phyloP scores from a whole-genome alignment of 2,797 vertebrate genomes.

The Carapus acus region DNA sequence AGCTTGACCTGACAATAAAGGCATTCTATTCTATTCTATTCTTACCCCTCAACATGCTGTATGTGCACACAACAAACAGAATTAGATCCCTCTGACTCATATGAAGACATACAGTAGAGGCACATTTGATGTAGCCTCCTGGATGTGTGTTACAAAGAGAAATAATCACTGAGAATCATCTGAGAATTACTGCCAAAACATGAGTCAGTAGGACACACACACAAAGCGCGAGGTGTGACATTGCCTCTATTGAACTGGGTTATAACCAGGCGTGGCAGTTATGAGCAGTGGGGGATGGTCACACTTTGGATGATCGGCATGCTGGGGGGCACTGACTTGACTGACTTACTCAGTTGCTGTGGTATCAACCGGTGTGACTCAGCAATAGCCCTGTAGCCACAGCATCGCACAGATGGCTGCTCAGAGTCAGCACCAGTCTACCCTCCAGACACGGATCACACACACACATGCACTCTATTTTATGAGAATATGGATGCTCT shows the following conservation, averaged over 20 bases:
- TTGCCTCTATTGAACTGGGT: slow-evolving; percentile 25
- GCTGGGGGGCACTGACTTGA: slow-evolving; percentile 19
- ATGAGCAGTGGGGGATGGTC: slow-evolving; percentile 17
- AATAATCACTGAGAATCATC: no score
- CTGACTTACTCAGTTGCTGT: slow-evolving; percentile 28
- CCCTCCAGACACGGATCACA: slow-evolving; percentile 47
- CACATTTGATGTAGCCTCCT: no score
- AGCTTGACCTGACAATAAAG: no score
- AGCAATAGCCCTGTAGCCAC: slow-evolving; percentile 26
- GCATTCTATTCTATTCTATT: no score
- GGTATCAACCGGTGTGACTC: slow-evolving; percentile 19
- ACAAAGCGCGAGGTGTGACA: slow-evolving; percentile 15
- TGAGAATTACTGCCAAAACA: slow-evolving; percentile 26
- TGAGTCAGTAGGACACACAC: slow-evolving; percentile 55
- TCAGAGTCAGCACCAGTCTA: slow-evolving; percentile 40
- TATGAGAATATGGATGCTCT: no score
- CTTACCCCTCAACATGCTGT: no score
- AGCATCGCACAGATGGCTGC: slow-evolving; percentile 44
- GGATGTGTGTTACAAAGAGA: no score
- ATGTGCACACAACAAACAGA: no score
- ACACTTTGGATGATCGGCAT: slow-evolving; percentile 17
- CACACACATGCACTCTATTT: slow-evolving; percentile 12
- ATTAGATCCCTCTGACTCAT: no score
- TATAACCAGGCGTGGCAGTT: no score
- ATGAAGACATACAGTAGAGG: no score